phyloP scores from a whole-genome alignment of 2,113 vertebrate genomes.

The Thomomys bottae region DNA sequence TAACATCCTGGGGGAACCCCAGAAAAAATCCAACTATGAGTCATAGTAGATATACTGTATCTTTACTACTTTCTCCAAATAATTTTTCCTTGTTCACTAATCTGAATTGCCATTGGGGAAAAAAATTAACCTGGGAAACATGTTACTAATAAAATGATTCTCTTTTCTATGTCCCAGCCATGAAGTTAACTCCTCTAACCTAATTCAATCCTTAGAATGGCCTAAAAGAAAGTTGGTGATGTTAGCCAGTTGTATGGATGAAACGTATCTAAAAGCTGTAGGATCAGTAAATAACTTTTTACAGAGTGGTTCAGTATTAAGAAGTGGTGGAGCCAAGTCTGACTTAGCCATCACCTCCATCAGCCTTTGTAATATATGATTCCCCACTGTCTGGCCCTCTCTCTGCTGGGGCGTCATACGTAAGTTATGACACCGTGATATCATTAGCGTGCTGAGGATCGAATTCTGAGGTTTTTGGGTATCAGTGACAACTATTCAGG shows the following conservation, averaged over 20 bases:
- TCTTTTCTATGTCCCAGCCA: not conserved
- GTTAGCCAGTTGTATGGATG: not conserved
- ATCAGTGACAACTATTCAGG: not conserved
- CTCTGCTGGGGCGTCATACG: not conserved
- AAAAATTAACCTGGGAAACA: not conserved
- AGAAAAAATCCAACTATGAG: not conserved
- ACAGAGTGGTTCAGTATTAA: not conserved
- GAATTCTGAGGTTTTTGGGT: not conserved
- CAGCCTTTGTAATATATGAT: not conserved
- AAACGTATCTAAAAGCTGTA: not conserved
- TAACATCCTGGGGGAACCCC: not conserved
- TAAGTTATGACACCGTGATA: not conserved
- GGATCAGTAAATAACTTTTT: not conserved
- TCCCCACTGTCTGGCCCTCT: not conserved
- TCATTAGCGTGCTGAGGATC: not conserved
- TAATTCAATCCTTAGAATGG: not conserved
- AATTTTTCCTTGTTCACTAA: slow-evolving; percentile 4
- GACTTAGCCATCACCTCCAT: not conserved
- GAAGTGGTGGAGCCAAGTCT: not conserved
- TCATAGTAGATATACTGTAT: not conserved
- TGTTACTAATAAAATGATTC: not conserved
- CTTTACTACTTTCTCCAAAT: not conserved
- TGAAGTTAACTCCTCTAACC: not conserved
- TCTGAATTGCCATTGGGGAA: not conserved
- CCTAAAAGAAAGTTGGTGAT: not conserved